Conservation (phyloP, 2,113 vertebrate genomes). For the Ivindomyrus marchei region DNA sequence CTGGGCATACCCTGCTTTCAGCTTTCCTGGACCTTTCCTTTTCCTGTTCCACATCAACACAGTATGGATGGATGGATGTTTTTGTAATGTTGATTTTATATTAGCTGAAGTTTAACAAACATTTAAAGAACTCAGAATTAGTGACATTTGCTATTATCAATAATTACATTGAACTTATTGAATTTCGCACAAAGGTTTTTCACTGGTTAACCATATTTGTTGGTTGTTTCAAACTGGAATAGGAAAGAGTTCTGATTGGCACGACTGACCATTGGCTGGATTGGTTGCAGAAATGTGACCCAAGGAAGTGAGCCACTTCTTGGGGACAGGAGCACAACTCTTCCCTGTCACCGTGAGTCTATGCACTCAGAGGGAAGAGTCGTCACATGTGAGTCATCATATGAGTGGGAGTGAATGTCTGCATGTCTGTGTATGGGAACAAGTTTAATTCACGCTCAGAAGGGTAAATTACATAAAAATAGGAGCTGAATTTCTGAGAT, state of each 20-base stretch:
- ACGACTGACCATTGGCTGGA: neutral
- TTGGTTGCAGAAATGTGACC: neutral
- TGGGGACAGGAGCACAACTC: neutral
- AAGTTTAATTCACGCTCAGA: neutral
- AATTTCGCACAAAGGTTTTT: neutral
- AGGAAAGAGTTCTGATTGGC: neutral
- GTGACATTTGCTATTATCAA: neutral
- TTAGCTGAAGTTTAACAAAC: neutral
- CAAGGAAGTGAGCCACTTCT: neutral
- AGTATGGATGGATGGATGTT: neutral
- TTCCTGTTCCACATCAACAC: neutral
- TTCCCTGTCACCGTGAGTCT: neutral
- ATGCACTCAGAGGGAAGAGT: neutral
- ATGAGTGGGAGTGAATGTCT: neutral
- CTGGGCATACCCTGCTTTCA: neutral
- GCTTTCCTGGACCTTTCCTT: neutral
- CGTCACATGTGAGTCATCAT: neutral
- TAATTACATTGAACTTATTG: neutral
- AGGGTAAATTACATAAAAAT: neutral
- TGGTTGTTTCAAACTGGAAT: neutral
- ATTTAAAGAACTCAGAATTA: neutral
- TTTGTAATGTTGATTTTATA: neutral
- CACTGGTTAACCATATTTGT: neutral
- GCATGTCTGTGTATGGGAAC: neutral
- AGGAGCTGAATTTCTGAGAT: neutral